Evolutionary conservation across 2,797 vertebrate species (phyloP), one percentile per base, ranked within the genome.

Genomic region (Coccyzus lansbergi): DNA sequence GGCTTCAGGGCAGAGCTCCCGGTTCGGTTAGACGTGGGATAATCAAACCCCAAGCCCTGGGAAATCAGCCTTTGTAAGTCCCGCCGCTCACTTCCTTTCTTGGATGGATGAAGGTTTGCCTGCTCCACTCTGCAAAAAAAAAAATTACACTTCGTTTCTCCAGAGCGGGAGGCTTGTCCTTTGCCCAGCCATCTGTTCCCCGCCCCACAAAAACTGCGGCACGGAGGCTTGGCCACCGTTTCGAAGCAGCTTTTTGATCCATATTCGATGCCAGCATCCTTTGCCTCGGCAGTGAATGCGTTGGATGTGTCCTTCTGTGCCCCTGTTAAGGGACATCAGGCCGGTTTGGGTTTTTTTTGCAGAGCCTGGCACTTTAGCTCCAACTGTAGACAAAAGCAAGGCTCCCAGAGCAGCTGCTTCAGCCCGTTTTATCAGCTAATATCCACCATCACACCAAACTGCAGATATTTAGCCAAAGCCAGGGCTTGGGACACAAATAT

Each of bases 21-120:
- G 4, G 42, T 92, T 83, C 3, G 53, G 65, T 85, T 55, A 49
- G 46, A 68, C 58, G 33, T 12, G 33, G 42, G 26, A 55, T 90
- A 88, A 92, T 89, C 75, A 89, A 87, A 92, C 49, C 48, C 60
- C 49, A 42, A 40, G 60, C 83, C 56, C 55, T 70, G 82, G 84
- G 75, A 91, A 77, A 83, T 64, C 56, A 77, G 18, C 26, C 71
- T 89, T 46, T 63, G 0, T 8, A n/a, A 67, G 76, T 68, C 56
- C 26, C 25, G 4, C 49, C 42, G 67, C 38, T 76, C 13, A 1
- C 22, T 31, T 67, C 38, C 58, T 38, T 86, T 48, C 74, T 88
- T 56, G 81, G 64, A 48, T 71, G 63, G 52, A 59, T 75, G 56
- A 65, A 52, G 62, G 72, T 78, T 75, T 94, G 42, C 46, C 56